A percentile compares a stretch with the other conserved stretches of the same genome.
Conservation (phyloP, 2,888 invertebrate genomes). For the Tetranychus truncatus region DNA sequence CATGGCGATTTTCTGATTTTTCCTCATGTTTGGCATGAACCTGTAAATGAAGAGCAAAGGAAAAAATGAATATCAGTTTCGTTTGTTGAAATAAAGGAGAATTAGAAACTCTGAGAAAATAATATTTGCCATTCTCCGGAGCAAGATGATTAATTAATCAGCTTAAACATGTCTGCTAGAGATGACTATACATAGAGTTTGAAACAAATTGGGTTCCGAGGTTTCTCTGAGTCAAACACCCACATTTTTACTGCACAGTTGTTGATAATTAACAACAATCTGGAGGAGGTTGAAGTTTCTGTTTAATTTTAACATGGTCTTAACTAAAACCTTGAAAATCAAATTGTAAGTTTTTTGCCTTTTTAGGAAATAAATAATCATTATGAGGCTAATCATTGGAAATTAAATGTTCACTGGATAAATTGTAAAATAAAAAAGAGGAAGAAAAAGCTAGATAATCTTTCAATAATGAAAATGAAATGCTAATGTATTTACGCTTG, state of each 20-base stretch:
- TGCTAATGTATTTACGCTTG: background rate
- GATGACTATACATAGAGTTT: background rate
- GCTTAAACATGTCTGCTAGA: background rate
- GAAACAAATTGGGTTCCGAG: background rate
- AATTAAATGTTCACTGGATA: background rate
- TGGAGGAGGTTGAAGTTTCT: background rate
- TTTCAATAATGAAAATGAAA: background rate
- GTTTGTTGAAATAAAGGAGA: background rate
- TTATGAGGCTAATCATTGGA: background rate
- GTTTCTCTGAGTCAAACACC: background rate
- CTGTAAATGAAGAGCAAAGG: constrained; percentile 35
- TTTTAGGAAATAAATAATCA: background rate
- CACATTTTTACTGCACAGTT: background rate
- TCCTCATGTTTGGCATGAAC: constrained; percentile 97
- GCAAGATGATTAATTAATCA: too few relatives aligned
- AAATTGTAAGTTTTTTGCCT: background rate
- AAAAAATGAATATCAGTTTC: background rate
- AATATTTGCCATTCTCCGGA: too few relatives aligned
- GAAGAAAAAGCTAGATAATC: too few relatives aligned
- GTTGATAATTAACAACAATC: background rate
- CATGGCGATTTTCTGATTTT: constrained; percentile 84
- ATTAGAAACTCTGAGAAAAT: background rate
- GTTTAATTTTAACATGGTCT: background rate
- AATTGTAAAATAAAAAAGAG: too few relatives aligned
- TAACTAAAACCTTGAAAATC: constrained; percentile 1